These are phyloP conservation scores for Drosophila parvula DNA, from an alignment of 1,140 invertebrate genomes.

Conservation along the genomic window DNA sequence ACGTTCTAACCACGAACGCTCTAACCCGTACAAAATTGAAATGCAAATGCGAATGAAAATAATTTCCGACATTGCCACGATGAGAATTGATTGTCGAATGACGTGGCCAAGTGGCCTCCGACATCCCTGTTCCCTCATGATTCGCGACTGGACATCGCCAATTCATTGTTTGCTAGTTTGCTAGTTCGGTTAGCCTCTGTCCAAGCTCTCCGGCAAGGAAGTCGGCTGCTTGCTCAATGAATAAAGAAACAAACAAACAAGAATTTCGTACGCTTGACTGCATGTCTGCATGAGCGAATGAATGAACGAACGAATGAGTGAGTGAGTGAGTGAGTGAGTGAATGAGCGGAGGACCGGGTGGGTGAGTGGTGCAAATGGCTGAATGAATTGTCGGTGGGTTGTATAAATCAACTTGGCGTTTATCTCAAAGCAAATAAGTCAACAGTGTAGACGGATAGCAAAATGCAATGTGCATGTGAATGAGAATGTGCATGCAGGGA, in stretches of 20 bases:
- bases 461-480: constrained; percentile 69
- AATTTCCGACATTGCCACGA: constrained; percentile 32
- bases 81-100: constrained; percentile 41
- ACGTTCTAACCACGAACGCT: background rate
- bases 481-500: constrained; percentile 46
- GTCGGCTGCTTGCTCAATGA: constrained; percentile 63
- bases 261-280: constrained; percentile 79
- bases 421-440: constrained; percentile 82
- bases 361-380: constrained; percentile 69
- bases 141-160: background rate
- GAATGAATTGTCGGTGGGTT: constrained; percentile 81
- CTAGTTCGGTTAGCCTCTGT: constrained; percentile 51
- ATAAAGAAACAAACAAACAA: constrained; percentile 82
- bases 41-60: constrained; percentile 40
- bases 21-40: constrained; percentile 15
- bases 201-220: constrained; percentile 35
- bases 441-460: constrained; percentile 79
- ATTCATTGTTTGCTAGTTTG: constrained; percentile 74
- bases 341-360: constrained; percentile 21
- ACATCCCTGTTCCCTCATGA: constrained; percentile 9
- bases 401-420: constrained; percentile 82
- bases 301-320: constrained; percentile 27
- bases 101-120: constrained; percentile 44
- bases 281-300: constrained; percentile 65
- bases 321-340: constrained; percentile 29